Base-by-base conservation (phyloP, 2,797 vertebrate genomes). In the Neopelma chrysocephalum region DNA sequence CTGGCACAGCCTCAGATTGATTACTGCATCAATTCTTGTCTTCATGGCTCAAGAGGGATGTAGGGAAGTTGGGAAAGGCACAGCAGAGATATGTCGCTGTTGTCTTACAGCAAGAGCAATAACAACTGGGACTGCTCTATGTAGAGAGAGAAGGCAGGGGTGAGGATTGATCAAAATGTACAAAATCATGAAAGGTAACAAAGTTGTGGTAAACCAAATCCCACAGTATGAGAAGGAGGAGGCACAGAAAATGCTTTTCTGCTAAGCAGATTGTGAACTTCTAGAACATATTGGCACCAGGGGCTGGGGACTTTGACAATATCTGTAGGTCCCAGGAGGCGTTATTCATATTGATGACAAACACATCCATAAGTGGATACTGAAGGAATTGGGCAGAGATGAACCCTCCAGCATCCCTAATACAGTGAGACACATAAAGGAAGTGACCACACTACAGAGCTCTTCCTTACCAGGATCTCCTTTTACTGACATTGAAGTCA, bases 61-160 rank as follows among this genome's bases (percentile, higher is more conserved):
- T n/a, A 17, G 34, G 72, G 42, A 43, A 58, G 31, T 43, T 42
- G 42, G 53, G 61, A 72, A 90, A 70, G 38, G 65, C 53, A 42
- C 43, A 26, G 79, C 36, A 61, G 43, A 66, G 66, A 45, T 61
- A 48, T 51, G 47, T 27, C 2, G 5, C 29, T 2, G 4, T 65
- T 58, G 27, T 48, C 47, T 51, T 61, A 48, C 12, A 64, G 75
- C 0, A 2, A 50, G 12, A 90, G 43, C 64, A 50, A 0, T 50
- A 72, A 73, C 1, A 3, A 27, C 64, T 77, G 69, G 2, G 17
- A 32, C 15, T 22, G 32, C 40, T 90, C 0, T 0, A 12, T 34
- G 27, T 2, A 16, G n/a, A 57, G 27, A 58, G 20, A 68, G 17
- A 61, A 72, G 14, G 26, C 36, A 25, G 38, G 36, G 15, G 27